Evolutionary conservation across 2,797 vertebrate genomes (phyloP).

Genomic region (Petrocephalus schoutedeni): DNA sequence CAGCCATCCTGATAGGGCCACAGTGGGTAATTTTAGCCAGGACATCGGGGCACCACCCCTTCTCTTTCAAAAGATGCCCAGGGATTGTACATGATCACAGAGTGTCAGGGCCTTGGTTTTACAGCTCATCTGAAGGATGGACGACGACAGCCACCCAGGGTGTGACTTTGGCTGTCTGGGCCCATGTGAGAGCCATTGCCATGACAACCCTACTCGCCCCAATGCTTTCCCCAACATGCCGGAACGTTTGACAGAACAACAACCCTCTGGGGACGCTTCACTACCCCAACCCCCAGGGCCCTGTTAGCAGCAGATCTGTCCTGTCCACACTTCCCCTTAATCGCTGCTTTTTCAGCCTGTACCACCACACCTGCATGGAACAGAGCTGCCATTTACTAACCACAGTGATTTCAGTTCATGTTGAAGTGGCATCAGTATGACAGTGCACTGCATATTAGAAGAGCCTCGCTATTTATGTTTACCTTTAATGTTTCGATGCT

Average conservation of each 20-base stretch:
- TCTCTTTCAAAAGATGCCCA: too few species aligned
- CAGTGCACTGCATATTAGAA: neutral
- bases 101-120: too few species aligned
- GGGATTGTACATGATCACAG: too few species aligned
- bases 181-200: slow-evolving; percentile 65
- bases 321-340: slow-evolving; percentile 61
- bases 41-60: too few species aligned
- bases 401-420: neutral
- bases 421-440: neutral
- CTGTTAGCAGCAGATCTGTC: slow-evolving; percentile 49
- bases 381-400: neutral
- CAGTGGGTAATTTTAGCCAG: too few species aligned
- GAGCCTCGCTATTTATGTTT: neutral
- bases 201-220: slow-evolving; percentile 55
- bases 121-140: neutral
- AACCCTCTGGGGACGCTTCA: slow-evolving; percentile 32
- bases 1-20: neutral
- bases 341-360: slow-evolving; percentile 55
- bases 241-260: slow-evolving; percentile 55
- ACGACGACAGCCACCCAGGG: slow-evolving; percentile 49
- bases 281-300: neutral
- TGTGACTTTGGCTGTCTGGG: slow-evolving; percentile 69
- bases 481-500: neutral
- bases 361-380: slow-evolving; percentile 55
- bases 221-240: slow-evolving; percentile 50